Base-by-base conservation (phyloP, 2,888 invertebrate species). In the Bellardia bayeri region DNA sequence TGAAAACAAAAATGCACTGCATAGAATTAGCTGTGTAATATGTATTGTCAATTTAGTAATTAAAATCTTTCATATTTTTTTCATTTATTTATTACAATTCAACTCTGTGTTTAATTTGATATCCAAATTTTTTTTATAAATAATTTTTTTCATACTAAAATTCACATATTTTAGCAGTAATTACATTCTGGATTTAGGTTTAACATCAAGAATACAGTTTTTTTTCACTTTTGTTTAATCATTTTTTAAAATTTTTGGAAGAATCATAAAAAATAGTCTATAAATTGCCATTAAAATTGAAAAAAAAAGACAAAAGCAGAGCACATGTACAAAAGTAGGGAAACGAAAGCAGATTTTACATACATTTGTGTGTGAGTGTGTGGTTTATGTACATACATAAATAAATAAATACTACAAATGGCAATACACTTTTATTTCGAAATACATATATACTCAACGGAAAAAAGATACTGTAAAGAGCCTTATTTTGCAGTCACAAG, bases 221-320 rank as follows among this genome's bases (percentile, higher is more conserved):
- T 16, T 33, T 33, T 66, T 42, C 40, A 11, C 16, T 54, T 54
- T 9, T 64, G 7, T 64, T 40, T 4, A 63, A 37, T 51, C 51
- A 68, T 49, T 68, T 49, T 51, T 33, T 49, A 51, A 0, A 23
- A 7, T 75, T 54, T 75, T 68, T 68, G 4, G 4, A 23, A 30
- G 11, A 37, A 40, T 23, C 14, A 23, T 9, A 54, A 64, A 30
- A 16, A 61, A 54, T 23, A 11, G 37, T 71, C 6, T 40, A 74
- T 49, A 61, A 76, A 64, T 42, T 64, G 54, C 11, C 23, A 7
- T 64, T 64, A 14, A 56, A 72, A 72, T 54, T 81, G 64, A 8
- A n/a, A 5, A 51, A 5, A 51, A 72, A 42, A 54, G 64, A 54
- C 64, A 81, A 81, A 63, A 81, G 23, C n/a, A 16, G 6, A 56